Conservation (phyloP, 2,888 invertebrate species). For the Orchesella flavescens region DNA sequence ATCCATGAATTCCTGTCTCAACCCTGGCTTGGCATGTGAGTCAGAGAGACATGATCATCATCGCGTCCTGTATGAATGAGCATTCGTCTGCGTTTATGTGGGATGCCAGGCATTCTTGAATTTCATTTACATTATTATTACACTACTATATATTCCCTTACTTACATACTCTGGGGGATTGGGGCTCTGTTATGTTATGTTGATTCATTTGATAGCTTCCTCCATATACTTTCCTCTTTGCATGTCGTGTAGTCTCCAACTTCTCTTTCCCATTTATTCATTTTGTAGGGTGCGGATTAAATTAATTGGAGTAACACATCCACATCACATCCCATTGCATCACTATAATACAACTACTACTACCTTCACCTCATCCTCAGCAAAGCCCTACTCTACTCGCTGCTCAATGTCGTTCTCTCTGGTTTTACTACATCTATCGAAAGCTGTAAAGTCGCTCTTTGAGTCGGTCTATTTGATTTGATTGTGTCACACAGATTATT, state of each 20-base stretch:
- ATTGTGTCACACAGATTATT: not conserved
- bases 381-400: too few species aligned
- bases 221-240: not conserved
- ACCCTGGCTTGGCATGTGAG: not conserved
- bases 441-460: not conserved
- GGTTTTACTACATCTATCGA: not conserved
- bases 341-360: not conserved
- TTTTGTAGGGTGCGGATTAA: slow-evolving; percentile 53
- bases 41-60: slow-evolving; percentile 7
- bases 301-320: slow-evolving; percentile 59
- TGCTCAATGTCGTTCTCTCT: too few species aligned
- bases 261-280: slow-evolving; percentile 41
- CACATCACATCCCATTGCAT: slow-evolving; percentile 34
- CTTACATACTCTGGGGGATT: slow-evolving; percentile 24
- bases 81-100: slow-evolving; percentile 43
- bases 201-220: slow-evolving; percentile 41
- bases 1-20: not conserved
- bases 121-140: slow-evolving; percentile 48
- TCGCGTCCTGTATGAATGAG: not conserved
- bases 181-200: slow-evolving; percentile 2
- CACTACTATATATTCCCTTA: not conserved
- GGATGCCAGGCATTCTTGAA: slow-evolving; percentile 56
- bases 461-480: not conserved
- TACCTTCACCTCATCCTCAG: not conserved
- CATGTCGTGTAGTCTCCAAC: not conserved